Conservation (phyloP, 2,113 vertebrate species). For the Damaliscus lunatus region DNA sequence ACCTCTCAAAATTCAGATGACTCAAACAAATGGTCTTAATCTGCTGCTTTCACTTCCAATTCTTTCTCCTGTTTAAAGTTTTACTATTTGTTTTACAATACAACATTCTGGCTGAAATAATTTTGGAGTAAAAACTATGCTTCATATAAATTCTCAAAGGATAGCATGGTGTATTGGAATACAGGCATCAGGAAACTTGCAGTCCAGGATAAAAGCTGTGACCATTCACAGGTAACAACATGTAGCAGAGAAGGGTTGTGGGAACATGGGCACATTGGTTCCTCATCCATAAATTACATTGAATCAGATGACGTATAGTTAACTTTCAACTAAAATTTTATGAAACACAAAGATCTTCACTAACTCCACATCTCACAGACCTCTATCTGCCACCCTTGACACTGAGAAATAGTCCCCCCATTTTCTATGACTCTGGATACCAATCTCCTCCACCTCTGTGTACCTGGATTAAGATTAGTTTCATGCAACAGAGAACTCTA, state of each 20-base stretch:
- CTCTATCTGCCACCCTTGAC: background rate
- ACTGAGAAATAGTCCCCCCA: background rate
- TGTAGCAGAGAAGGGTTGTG: background rate
- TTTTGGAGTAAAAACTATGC: background rate
- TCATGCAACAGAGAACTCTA: background rate
- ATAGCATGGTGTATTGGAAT: background rate
- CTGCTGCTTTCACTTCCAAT: background rate
- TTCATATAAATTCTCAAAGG: background rate
- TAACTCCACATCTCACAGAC: background rate
- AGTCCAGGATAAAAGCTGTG: background rate
- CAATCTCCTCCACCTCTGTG: background rate
- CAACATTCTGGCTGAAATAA: background rate
- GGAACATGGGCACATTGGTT: background rate
- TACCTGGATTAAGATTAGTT: background rate
- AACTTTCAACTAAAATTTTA: background rate
- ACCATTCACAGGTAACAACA: background rate
- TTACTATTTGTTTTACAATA: background rate
- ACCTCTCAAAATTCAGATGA: background rate
- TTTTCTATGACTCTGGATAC: background rate
- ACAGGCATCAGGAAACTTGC: background rate
- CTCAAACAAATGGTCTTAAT: background rate
- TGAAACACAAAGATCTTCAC: conserved; percentile 15
- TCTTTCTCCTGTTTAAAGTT: background rate
- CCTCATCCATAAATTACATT: background rate
- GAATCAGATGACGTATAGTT: background rate